These are phyloP conservation scores for Megalonaias nervosa DNA, from an alignment of 1,140 invertebrate genomes.

Conservation along the genomic window DNA sequence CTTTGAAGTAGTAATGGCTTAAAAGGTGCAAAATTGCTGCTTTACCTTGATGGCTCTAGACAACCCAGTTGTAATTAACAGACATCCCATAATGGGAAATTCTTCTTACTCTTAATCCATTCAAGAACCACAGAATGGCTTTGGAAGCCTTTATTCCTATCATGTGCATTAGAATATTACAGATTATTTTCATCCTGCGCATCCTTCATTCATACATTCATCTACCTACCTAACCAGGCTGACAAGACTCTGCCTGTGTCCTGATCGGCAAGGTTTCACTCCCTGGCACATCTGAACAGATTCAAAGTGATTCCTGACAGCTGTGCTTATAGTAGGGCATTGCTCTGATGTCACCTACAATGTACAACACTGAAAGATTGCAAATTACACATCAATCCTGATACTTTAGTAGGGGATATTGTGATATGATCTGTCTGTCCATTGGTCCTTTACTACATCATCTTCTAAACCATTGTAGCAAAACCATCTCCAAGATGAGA, in stretches of 20 bases:
- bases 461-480: no score
- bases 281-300: slow-evolving; percentile 85
- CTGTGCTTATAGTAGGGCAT: slow-evolving; percentile 85
- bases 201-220: no score
- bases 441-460: no score
- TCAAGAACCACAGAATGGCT: neutral
- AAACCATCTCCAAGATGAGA: no score
- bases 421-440: no score
- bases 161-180: neutral
- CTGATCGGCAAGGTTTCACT: slow-evolving; percentile 80
- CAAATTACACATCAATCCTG: no score
- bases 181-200: neutral
- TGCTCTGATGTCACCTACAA: slow-evolving; percentile 84
- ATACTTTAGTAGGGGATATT: no score
- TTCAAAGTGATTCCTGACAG: slow-evolving; percentile 90
- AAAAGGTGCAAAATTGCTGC: no score
- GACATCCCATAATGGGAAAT: neutral
- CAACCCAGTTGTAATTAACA: neutral
- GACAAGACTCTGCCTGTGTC: slow-evolving; percentile 87
- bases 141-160: neutral
- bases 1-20: no score
- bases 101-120: neutral
- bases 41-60: no score
- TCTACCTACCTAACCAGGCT: slow-evolving; percentile 49
- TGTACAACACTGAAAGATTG: neutral